A percentile compares a stretch with the other conserved stretches of the same genome.
phyloP scores from a whole-genome alignment of 2,797 vertebrate genomes.

The Liparis tanakae region DNA sequence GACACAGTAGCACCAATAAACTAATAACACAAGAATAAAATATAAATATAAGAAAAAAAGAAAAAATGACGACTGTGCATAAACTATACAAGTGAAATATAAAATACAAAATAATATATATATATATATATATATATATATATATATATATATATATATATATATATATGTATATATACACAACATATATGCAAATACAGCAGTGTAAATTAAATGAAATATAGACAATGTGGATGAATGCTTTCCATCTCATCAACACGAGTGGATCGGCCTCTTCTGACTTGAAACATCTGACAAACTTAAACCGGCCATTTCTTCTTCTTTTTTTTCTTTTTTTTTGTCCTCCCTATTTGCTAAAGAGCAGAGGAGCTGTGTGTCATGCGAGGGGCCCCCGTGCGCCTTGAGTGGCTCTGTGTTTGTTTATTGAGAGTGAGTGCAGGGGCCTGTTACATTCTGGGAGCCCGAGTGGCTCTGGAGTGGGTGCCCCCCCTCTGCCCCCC shows the following conservation, averaged over 20 bases:
- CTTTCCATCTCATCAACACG: conserved; percentile 55
- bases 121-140: too few species aligned
- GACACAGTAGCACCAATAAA: too few species aligned
- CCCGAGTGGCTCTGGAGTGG: conserved; percentile 72
- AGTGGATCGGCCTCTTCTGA: conserved; percentile 48
- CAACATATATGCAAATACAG: too few species aligned
- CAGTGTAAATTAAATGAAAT: too few species aligned
- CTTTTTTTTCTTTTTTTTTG: conserved; percentile 27
- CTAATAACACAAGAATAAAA: too few species aligned
- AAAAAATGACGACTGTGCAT: too few species aligned
- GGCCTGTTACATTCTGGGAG: conserved; percentile 75
- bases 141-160: too few species aligned
- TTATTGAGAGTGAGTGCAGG: conserved; percentile 80
- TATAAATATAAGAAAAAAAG: too few species aligned
- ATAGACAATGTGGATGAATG: too few species aligned
- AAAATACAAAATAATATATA: too few species aligned
- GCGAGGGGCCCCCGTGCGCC: conserved; percentile 69
- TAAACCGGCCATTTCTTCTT: conserved; percentile 22
- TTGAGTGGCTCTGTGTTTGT: conserved; percentile 83
- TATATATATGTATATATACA: too few species aligned
- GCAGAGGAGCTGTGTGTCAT: conserved; percentile 75
- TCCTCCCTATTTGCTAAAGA: conserved; percentile 42
- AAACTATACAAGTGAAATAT: too few species aligned
- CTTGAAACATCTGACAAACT: conserved; percentile 65
- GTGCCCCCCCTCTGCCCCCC: conserved; percentile 45